Evolutionary conservation across 2,797 vertebrate genomes (phyloP).

Genomic region (Meda fulgida): DNA sequence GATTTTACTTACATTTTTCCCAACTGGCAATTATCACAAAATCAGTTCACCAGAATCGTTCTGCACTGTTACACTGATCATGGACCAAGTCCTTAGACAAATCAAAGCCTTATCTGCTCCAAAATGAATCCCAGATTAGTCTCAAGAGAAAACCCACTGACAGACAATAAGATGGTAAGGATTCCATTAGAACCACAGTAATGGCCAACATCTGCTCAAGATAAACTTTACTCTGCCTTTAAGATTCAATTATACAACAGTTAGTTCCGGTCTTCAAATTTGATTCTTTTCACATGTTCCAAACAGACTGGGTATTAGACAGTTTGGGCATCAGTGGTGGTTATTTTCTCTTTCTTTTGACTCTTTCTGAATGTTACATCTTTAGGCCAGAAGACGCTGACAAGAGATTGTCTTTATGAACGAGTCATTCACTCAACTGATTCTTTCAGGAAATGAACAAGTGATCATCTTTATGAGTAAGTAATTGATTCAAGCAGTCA

Average conservation of each 20-base stretch:
- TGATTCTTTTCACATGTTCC: not conserved
- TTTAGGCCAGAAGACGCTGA: not conserved
- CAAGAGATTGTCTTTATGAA: not conserved
- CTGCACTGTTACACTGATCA: conserved; percentile 48
- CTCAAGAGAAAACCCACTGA: conserved; percentile 22
- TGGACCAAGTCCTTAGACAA: conserved; percentile 48
- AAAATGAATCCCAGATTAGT: conserved; percentile 39
- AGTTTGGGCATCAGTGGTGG: not conserved
- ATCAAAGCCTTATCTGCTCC: conserved; percentile 46
- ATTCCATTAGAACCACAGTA: conserved; percentile 8
- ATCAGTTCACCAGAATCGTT: conserved; percentile 48
- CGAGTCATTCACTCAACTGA: not conserved
- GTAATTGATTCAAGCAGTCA: not conserved
- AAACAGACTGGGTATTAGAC: not conserved
- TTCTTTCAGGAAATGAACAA: not conserved
- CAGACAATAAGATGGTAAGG: conserved; percentile 12
- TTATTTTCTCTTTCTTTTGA: not conserved
- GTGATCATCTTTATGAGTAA: not conserved
- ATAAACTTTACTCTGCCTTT: conserved; percentile 13
- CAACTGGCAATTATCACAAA: conserved; percentile 42
- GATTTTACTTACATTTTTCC: conserved; percentile 33
- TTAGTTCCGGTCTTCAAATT: not conserved
- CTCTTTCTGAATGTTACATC: not conserved
- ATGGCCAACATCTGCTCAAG: conserved; percentile 12
- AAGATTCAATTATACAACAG: not conserved